Evolutionary conservation across 2,888 invertebrate genomes (phyloP).

Genomic region (Dromius quadrimaculatus): DNA sequence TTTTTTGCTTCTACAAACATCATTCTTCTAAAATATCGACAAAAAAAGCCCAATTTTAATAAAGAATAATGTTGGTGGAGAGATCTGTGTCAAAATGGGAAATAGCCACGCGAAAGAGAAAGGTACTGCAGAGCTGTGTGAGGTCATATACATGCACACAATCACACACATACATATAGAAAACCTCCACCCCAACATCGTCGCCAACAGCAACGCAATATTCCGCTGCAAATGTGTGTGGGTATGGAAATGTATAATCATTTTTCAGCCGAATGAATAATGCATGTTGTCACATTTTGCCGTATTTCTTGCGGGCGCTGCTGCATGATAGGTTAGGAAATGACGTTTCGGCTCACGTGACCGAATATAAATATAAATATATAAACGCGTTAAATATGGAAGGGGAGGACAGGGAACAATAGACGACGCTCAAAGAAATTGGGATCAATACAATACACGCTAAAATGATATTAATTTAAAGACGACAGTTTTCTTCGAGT

Average conservation of each 20-base stretch:
- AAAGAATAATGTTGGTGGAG: constrained; percentile 40
- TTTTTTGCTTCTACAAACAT: constrained; percentile 24
- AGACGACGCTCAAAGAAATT: constrained; percentile 22
- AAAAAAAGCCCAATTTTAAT: constrained; percentile 44
- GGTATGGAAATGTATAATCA: constrained; percentile 47
- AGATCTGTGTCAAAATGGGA: constrained; percentile 43
- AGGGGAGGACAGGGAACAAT: constrained; percentile 10
- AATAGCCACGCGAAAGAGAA: constrained; percentile 40
- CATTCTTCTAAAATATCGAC: constrained; percentile 26
- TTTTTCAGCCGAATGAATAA: constrained; percentile 50
- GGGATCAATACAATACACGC: constrained; percentile 19
- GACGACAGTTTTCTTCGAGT: neutral
- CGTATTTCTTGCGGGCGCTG: constrained; percentile 44
- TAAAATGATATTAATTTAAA: constrained; percentile 9
- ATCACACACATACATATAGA: constrained; percentile 2
- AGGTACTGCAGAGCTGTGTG: constrained; percentile 2
- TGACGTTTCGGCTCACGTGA: constrained; percentile 46
- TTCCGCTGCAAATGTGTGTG: constrained; percentile 21
- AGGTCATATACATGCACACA: neutral
- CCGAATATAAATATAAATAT: constrained; percentile 45
- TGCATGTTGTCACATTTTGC: constrained; percentile 51
- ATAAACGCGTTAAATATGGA: constrained; percentile 37
- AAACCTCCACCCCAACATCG: neutral
- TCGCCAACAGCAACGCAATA: constrained; percentile 18
- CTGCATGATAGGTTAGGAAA: constrained; percentile 50